Evolutionary conservation across 2,797 vertebrate species (phyloP).

Genomic region (Cheracebus regulus): DNA sequence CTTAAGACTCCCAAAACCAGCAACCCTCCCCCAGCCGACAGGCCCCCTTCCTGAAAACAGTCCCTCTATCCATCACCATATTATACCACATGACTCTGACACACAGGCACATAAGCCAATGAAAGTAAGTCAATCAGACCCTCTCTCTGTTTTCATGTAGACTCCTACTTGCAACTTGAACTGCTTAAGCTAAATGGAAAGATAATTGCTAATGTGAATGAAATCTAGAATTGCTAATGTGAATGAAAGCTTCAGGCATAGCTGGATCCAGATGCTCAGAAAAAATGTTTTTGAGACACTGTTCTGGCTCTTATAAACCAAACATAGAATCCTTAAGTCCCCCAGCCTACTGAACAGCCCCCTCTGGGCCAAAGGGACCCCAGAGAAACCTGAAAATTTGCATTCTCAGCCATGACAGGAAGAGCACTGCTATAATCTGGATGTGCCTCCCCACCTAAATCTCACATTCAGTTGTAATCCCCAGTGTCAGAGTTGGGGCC

Average conservation of each 20-base stretch:
- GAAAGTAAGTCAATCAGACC: rapidly evolving
- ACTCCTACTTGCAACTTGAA: background rate
- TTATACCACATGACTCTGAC: background rate
- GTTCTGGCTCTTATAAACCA: background rate
- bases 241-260: background rate
- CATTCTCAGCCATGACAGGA: background rate
- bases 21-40: background rate
- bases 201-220: background rate
- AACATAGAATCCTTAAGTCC: background rate
- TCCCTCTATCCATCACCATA: background rate
- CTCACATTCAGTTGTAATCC: background rate
- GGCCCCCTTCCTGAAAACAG: background rate
- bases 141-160: background rate
- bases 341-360: background rate
- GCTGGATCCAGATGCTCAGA: background rate
- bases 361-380: background rate
- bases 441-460: background rate
- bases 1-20: background rate
- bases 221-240: background rate
- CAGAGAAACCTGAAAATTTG: background rate
- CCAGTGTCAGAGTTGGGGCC: background rate
- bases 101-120: no score
- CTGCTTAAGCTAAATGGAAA: background rate
- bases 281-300: background rate
- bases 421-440: background rate